phyloP scores from a whole-genome alignment of 1,140 invertebrate species.

The Babylonia areolata region DNA sequence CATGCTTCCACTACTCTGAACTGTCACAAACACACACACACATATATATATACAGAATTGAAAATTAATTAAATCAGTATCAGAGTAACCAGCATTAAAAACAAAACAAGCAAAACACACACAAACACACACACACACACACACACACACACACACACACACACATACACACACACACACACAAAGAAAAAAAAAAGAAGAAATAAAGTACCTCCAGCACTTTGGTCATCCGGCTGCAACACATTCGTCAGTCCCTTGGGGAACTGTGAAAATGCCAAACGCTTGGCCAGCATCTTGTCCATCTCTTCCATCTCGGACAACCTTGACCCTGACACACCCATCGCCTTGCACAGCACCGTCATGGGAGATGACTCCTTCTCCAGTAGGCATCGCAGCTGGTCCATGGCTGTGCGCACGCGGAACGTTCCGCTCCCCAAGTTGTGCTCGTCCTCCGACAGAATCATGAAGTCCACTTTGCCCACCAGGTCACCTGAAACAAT shows the following conservation, averaged over 20 bases:
- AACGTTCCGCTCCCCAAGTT: neutral
- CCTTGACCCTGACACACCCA: neutral
- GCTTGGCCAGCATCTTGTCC: slow-evolving; percentile 3
- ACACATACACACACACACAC: neutral
- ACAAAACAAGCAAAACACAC: too few species aligned
- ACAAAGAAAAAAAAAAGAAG: too few species aligned
- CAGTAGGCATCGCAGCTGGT: slow-evolving; percentile 11
- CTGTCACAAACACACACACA: too few species aligned
- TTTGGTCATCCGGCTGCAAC: slow-evolving; percentile 1
- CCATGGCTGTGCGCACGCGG: neutral
- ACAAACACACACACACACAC: too few species aligned
- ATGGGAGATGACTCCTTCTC: slow-evolving; percentile 18
- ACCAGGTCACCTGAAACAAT: slow-evolving; percentile 9
- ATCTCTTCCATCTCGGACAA: neutral
- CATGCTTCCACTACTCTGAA: too few species aligned
- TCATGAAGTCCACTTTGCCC: slow-evolving; percentile 23
- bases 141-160: too few species aligned
- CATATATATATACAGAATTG: too few species aligned
- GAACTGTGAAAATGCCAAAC: neutral
- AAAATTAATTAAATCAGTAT: too few species aligned
- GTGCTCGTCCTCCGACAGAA: slow-evolving; percentile 16
- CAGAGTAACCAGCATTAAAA: too few species aligned
- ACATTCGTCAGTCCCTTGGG: neutral
- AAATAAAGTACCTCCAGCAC: slow-evolving; percentile 20
- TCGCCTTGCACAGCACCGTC: neutral